Evolutionary conservation across 2,797 vertebrate species (phyloP).

Genomic region (Trachurus trachurus): DNA sequence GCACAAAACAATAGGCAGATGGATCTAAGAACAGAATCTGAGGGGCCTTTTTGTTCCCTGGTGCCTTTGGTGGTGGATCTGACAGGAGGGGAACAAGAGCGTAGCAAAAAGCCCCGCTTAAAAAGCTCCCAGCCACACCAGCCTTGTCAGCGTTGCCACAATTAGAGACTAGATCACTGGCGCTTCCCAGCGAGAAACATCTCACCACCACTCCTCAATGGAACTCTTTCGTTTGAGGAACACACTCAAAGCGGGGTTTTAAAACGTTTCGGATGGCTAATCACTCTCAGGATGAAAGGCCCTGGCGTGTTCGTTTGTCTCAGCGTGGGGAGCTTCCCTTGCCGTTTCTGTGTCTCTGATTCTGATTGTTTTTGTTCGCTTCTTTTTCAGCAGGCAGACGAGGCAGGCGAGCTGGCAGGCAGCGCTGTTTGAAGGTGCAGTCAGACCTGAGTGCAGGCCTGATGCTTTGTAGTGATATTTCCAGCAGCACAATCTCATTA

Average conservation of each 20-base stretch:
- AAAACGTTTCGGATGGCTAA: slow-evolving; percentile 84
- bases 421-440: slow-evolving; percentile 82
- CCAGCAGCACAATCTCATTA: slow-evolving; percentile 87
- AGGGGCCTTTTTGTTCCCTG: slow-evolving; percentile 70
- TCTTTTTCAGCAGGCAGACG: slow-evolving; percentile 77
- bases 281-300: slow-evolving; percentile 86
- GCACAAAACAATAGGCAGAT: slow-evolving; percentile 71
- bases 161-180: slow-evolving; percentile 85
- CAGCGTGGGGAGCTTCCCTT: slow-evolving; percentile 80
- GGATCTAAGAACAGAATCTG: slow-evolving; percentile 71
- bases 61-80: slow-evolving; percentile 80
- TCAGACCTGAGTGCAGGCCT: slow-evolving; percentile 79
- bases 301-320: slow-evolving; percentile 80
- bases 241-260: slow-evolving; percentile 79
- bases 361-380: slow-evolving; percentile 83
- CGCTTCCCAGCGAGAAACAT: slow-evolving; percentile 77
- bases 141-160: slow-evolving; percentile 79
- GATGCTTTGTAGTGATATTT: slow-evolving; percentile 86
- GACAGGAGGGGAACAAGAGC: slow-evolving; percentile 76
- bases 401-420: slow-evolving; percentile 79
- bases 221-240: slow-evolving; percentile 80
- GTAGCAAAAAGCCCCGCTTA: slow-evolving; percentile 74
- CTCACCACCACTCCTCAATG: slow-evolving; percentile 75
- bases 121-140: slow-evolving; percentile 77
- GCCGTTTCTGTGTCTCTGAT: slow-evolving; percentile 79